Evolutionary conservation across 2,113 vertebrate genomes (phyloP).

Genomic region (Callaeas wilsoni): DNA sequence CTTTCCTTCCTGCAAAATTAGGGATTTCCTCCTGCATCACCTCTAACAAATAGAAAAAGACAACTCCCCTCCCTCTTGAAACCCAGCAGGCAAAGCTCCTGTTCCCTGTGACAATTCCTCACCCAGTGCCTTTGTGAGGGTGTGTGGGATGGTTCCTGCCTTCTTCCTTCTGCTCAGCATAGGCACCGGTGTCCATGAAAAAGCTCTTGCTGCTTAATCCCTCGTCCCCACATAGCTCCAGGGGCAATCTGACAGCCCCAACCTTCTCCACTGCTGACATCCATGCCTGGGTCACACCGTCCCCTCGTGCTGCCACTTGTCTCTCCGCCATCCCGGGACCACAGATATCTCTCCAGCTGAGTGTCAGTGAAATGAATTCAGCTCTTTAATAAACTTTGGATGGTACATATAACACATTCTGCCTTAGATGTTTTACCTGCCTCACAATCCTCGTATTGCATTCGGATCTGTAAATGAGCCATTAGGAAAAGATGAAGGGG

Average conservation of each 20-base stretch:
- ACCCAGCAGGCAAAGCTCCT: not conserved
- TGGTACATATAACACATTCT: not conserved
- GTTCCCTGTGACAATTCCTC: not conserved
- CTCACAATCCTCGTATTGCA: not conserved
- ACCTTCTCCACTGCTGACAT: not conserved
- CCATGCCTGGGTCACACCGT: fast-evolving
- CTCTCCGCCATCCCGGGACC: fast-evolving
- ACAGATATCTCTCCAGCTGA: not conserved
- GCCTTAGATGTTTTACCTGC: not conserved
- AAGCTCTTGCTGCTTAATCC: not conserved
- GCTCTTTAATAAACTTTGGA: not conserved
- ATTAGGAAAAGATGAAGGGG: not conserved
- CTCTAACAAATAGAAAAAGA: not conserved
- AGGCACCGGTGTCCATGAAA: not conserved
- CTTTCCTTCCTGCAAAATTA: not conserved
- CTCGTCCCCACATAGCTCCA: not conserved
- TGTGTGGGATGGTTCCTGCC: not conserved
- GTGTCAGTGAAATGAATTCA: not conserved
- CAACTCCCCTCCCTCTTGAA: not conserved
- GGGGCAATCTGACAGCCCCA: not conserved
- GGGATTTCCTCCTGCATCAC: not conserved
- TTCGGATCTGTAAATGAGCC: not conserved
- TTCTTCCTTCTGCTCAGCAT: not conserved
- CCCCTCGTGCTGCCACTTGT: not conserved
- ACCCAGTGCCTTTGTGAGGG: not conserved